These are phyloP conservation scores for Aphelenchoides bicaudatus DNA, from an alignment of 2,888 invertebrate genomes.

Conservation along the genomic window DNA sequence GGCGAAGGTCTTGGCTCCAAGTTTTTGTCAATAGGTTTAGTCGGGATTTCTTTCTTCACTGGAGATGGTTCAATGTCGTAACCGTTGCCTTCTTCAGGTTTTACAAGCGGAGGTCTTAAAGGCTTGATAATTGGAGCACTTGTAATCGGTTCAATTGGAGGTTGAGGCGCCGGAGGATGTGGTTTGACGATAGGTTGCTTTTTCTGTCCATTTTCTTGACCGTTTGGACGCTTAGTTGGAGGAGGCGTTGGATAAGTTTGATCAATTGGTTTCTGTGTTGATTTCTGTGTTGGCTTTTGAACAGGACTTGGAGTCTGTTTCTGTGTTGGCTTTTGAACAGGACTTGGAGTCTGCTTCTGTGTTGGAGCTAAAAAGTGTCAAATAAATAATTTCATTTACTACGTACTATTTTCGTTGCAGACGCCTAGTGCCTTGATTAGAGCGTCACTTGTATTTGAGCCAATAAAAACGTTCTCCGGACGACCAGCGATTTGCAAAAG, in stretches of 20 bases:
- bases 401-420: too few species aligned
- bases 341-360: too few species aligned
- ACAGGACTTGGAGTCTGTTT: too few species aligned
- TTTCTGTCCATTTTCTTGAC: too few species aligned
- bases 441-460: neutral
- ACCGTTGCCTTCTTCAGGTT: neutral
- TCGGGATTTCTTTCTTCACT: neutral
- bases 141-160: neutral
- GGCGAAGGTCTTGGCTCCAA: neutral
- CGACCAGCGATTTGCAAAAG: conserved; percentile 6
- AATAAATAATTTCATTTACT: too few species aligned
- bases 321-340: too few species aligned
- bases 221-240: neutral
- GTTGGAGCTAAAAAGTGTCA: too few species aligned
- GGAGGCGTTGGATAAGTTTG: neutral
- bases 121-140: too few species aligned
- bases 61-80: conserved; percentile 10
- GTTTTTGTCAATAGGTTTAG: neutral
- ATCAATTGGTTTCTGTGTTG: too few species aligned
- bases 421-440: neutral
- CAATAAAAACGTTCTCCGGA: conserved; percentile 2
- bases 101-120: too few species aligned
- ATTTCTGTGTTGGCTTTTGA: too few species aligned
- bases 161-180: neutral
- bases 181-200: neutral